Evolutionary conservation across 2,888 invertebrate genomes (phyloP).

Genomic region (Rhyacophila evoluta): DNA sequence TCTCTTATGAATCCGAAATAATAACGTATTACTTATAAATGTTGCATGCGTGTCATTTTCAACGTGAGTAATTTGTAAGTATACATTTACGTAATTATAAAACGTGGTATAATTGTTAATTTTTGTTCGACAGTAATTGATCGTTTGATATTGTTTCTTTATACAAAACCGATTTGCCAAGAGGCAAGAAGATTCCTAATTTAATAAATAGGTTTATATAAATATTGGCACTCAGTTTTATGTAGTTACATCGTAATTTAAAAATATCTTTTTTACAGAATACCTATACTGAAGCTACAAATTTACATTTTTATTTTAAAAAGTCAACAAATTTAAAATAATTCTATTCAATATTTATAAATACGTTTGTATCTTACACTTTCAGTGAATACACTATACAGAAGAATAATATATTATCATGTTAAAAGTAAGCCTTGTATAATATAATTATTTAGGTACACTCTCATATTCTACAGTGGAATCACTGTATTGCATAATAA

Average conservation of each 20-base stretch:
- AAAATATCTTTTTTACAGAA: not conserved
- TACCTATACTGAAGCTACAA: not conserved
- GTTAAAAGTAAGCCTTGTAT: slow-evolving; percentile 4
- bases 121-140: slow-evolving; percentile 5
- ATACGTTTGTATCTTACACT: not conserved
- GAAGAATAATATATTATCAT: slow-evolving; percentile 8
- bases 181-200: not conserved
- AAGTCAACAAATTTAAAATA: not conserved
- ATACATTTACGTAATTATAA: not conserved
- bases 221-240: slow-evolving; percentile 22
- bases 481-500: slow-evolving; percentile 15
- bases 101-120: not conserved
- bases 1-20: no score
- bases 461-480: not conserved
- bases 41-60: not conserved
- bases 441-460: not conserved
- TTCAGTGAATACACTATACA: slow-evolving; percentile 13
- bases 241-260: slow-evolving; percentile 8
- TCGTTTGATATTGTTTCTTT: slow-evolving; percentile 6
- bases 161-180: slow-evolving; percentile 1
- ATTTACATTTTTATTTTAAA: no score
- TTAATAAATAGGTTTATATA: slow-evolving; percentile 8
- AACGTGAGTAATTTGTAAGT: not conserved
- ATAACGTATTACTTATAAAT: not conserved
- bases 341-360: not conserved